Percentiles rank a stretch among this genome's conserved stretches.
Evolutionary conservation across 2,113 vertebrate species (phyloP).

Genomic region (Myotis brandtii): DNA sequence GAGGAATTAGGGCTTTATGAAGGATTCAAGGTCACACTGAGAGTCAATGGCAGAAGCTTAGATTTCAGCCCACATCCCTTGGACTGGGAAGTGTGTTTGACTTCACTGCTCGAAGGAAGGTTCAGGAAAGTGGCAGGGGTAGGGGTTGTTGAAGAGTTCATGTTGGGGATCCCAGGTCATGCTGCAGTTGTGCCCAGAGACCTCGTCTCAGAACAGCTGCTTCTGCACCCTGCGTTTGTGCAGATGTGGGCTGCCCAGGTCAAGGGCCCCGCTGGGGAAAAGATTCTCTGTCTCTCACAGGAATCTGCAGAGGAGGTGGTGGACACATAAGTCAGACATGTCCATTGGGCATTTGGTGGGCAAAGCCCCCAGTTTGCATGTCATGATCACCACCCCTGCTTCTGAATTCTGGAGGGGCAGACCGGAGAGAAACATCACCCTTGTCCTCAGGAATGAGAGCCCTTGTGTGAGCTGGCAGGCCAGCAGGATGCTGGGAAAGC

Average conservation of each 20-base stretch:
- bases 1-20: not conserved
- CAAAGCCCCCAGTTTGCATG: not conserved
- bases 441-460: accelerated
- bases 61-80: not conserved
- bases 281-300: not conserved
- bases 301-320: not conserved
- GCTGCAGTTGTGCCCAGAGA: not conserved
- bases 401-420: conserved; percentile 45
- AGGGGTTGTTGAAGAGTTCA: not conserved
- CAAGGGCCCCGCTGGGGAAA: not conserved
- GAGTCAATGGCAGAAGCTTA: not conserved
- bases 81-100: not conserved
- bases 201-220: not conserved
- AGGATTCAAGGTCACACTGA: not conserved
- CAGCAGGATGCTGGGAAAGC: not conserved
- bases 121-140: not conserved
- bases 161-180: not conserved
- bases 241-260: not conserved
- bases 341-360: not conserved
- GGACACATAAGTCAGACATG: accelerated
- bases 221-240: not conserved
- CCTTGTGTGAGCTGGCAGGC: not conserved
- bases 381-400: accelerated
- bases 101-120: not conserved
- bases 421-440: not conserved